Base-by-base conservation (phyloP, 2,113 vertebrate genomes). In the Cyanoderma ruficeps region DNA sequence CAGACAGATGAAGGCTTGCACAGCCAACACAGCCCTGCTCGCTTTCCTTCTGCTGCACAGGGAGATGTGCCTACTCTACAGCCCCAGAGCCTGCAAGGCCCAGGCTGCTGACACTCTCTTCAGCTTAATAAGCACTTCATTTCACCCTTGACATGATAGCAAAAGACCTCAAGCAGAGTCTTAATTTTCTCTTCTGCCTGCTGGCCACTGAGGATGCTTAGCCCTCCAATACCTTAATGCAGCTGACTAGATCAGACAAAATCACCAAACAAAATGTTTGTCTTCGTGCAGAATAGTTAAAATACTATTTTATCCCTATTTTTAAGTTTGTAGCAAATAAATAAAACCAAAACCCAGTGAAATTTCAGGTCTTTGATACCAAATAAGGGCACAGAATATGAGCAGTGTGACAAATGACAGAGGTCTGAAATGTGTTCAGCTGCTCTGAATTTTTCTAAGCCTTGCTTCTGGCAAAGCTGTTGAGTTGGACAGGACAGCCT, bases 121-220 rank as follows among this genome's bases (percentile, higher is more conserved):
- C n/a, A 74, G 79, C 75, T 77, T 86, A 88, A 82, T 0, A 77
- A 59, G 85, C 63, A 46, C 53, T 94, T 88, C 67, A 24, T 65
- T 88, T 88, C 85, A 93, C 50, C 92, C 71, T 53, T 83, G 75
- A 79, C 31, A 7, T 7, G 6, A 57, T 18, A 42, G 57, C 4
- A 13, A 83, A 50, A 65, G 31, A 93, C 57, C 53, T 85, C 61
- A 85, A 93, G 92, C 69, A 83, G 82, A 65, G 85, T 42, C 87
- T 91, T 88, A 69, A 93, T 95, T 90, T 90, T 72, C 49, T 72
- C 46, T 88, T 69, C 87, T 90, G 75, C 55, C 85, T 77, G 53
- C 47, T 83, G 79, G 78, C 57, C 75, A 24, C 74, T 85, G 41
- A 71, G 0, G 11, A 63, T 0, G 0, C 60, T 89, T 85, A 90